phyloP scores from a whole-genome alignment of 2,113 vertebrate genomes.

The Planiliza haematocheilus region DNA sequence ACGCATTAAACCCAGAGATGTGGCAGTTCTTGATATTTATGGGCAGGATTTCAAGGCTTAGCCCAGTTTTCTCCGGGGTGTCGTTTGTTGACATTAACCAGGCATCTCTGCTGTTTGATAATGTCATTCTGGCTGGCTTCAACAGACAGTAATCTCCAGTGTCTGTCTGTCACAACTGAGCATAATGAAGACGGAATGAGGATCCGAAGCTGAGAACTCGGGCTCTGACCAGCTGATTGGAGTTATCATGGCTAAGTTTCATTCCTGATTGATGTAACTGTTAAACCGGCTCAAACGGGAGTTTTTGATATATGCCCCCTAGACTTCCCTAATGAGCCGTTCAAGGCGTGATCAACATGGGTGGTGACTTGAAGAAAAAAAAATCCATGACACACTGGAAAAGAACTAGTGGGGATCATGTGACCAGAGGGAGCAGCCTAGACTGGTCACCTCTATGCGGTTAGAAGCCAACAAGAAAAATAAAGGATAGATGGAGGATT shows the following conservation, averaged over 20 bases:
- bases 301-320: no score
- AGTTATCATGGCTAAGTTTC: no score
- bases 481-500: no score
- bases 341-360: conserved; percentile 6
- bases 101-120: conserved; percentile 18
- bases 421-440: no score
- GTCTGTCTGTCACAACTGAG: conserved; percentile 10
- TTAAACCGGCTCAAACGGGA: no score
- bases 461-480: no score
- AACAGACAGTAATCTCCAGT: neutral
- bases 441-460: no score
- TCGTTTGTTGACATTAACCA: conserved; percentile 31
- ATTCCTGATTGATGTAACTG: no score
- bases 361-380: conserved; percentile 11
- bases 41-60: neutral
- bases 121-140: conserved; percentile 24
- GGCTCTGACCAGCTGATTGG: neutral
- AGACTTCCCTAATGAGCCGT: neutral
- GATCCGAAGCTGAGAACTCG: conserved; percentile 13
- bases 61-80: conserved; percentile 5
- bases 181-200: neutral
- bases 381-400: conserved; percentile 27
- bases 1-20: no score
- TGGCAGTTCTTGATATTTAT: neutral
- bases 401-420: no score